Evolutionary conservation across 1,140 invertebrate genomes (phyloP), one percentile per base, ranked within the genome.

Genomic region (Ganaspis sp.): DNA sequence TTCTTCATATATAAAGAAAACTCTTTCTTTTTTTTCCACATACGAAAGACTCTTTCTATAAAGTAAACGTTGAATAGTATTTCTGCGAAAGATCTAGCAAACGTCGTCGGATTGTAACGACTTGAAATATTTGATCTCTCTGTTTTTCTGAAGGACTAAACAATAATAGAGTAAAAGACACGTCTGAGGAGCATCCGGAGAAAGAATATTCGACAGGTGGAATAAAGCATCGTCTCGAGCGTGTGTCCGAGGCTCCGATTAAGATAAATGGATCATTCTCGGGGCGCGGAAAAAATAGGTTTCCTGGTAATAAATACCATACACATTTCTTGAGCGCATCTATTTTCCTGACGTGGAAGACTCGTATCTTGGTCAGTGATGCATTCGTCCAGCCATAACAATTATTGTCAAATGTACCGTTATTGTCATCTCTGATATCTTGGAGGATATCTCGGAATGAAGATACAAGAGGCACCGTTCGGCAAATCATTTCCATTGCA

Each of bases 291-390:
- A 54, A 54, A 54, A 64, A 64, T 29, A 64, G 26, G 23, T 64
- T 64, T 64, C 58, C 58, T 64, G 58, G 58, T 64, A 64, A 64
- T 64, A 64, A 29, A 64, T 64, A 64, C 58, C 5, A 29, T 8
- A 49, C 45, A 49, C 58, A 64, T 64, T 64, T 64, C 58, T n/a
- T 26, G n/a, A 64, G 58, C 26, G 23, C 58, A 64, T 64, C 58
- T 29, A 64, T 64, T 64, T 64, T 29, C 23, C 9, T 26, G 54
- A 58, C 54, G 54, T 58, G 26, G 4, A 26, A 58, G 21, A 19
- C 9, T 58, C 54, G 54, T 58, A 58, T 58, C 54, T 64, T 64
- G 58, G 58, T 64, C 58, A 64, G 58, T 64, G 58, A 64, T 64
- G 23, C 58, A 64, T 64, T 64, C 58, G 58, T 12, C 26, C 15